Conservation (phyloP, 2,113 vertebrate genomes). For the Anser cygnoides region DNA sequence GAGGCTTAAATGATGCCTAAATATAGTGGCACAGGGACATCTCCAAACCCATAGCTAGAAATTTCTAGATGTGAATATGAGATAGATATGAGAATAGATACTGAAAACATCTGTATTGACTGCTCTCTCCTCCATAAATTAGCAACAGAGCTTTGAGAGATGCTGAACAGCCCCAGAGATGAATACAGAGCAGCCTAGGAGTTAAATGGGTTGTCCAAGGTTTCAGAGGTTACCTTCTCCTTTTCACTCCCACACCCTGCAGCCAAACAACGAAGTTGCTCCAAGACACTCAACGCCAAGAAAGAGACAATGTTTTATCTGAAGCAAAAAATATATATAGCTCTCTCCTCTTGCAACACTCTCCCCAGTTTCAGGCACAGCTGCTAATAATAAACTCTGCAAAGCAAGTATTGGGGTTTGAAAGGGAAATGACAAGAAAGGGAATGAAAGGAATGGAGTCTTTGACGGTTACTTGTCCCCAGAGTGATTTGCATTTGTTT, state of each 20-base stretch:
- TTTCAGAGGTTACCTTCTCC: neutral
- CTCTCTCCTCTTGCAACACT: neutral
- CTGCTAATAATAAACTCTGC: conserved; percentile 22
- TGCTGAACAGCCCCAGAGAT: neutral
- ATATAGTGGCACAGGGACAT: neutral
- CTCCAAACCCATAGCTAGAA: neutral
- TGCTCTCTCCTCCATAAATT: neutral
- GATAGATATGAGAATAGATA: neutral
- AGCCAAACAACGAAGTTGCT: neutral
- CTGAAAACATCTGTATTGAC: neutral
- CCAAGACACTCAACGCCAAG: neutral
- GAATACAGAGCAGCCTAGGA: neutral
- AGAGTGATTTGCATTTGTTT: conserved; percentile 35
- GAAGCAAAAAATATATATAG: neutral
- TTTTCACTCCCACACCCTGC: neutral
- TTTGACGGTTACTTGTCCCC: neutral
- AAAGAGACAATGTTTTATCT: neutral
- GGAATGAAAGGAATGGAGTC: conserved; percentile 9
- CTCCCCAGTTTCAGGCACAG: neutral
- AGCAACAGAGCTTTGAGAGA: neutral
- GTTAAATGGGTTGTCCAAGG: neutral
- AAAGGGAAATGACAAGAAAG: conserved; percentile 35
- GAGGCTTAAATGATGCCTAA: neutral
- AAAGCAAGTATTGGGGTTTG: neutral
- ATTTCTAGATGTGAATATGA: neutral